Base-by-base conservation (phyloP, 2,113 vertebrate species). In the Zeus faber region DNA sequence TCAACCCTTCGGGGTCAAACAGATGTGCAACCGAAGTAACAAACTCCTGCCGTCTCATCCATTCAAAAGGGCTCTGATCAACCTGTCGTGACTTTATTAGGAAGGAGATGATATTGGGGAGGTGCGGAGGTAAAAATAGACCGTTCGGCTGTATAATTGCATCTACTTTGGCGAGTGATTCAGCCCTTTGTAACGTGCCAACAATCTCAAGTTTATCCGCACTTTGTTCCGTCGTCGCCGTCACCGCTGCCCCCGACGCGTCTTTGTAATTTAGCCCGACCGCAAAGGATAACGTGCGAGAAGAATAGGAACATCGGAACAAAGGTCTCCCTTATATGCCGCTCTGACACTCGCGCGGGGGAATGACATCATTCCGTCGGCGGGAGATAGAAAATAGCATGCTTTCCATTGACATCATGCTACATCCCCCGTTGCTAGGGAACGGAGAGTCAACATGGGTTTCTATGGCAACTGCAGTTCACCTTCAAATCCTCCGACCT, bases 381-480 rank as follows among this genome's bases (percentile, higher is more conserved):
- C 74, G 54, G 72, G 54, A 86, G 78, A 47, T 33, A 44, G 83
- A 78, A 70, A 78, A 84, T 79, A 86, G 57, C 80, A 74, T 54
- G 58, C 57, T 81, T 62, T 43, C 45, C n/a, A 83, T 82, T 92
- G 79, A 91, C 90, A 89, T 91, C 91, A 91, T 81, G 78, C 84
- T 50, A 79, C 88, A 86, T 80, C 62, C 11, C 8, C 11, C 7
- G 89, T 92, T 88, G 74, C 93, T 80, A 85, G 22, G 91, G 84
- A 73, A 94, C 89, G 72, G 54, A 76, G 81, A 82, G 87, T 87
- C 88, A 87, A 89, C 86, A 85, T 67, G 54, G 67, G 93, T 96
- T 93, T 90, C 93, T 89, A 95, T 91, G 88, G 89, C 64, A 72
- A 94, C 89, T 69, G 79, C 80, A 77, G 85, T 86, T 90, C 89